These are phyloP conservation scores for Alcis repandata DNA, from an alignment of 2,888 invertebrate genomes.

Conservation along the genomic window DNA sequence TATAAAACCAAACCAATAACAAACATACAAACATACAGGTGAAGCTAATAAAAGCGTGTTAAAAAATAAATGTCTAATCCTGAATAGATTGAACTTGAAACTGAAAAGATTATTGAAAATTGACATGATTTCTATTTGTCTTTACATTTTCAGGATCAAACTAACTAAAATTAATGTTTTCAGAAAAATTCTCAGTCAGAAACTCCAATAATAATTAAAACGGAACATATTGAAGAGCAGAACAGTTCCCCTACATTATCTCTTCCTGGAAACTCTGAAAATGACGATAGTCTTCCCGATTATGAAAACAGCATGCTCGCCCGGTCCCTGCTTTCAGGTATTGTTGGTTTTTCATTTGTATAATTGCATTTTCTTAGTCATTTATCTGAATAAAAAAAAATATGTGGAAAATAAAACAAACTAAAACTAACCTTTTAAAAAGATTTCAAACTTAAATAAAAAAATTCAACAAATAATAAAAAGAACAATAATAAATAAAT, in stretches of 20 bases:
- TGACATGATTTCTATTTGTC: not conserved
- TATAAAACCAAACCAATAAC: too few species aligned
- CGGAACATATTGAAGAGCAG: conserved; percentile 71
- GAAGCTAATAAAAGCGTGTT: too few species aligned
- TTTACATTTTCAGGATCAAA: too few species aligned
- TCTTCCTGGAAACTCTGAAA: conserved; percentile 68
- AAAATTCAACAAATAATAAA: too few species aligned
- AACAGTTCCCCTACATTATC: conserved; percentile 65
- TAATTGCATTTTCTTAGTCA: not conserved
- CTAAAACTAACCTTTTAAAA: too few species aligned
- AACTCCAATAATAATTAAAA: conserved; percentile 75
- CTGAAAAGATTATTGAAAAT: not conserved
- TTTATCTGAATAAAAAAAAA: not conserved
- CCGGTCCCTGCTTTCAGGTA: conserved; percentile 82
- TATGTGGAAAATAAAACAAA: not conserved
- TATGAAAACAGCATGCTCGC: conserved; percentile 86
- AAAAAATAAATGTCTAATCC: too few species aligned
- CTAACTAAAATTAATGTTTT: too few species aligned
- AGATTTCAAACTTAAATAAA: too few species aligned
- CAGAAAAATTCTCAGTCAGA: conserved; percentile 63
- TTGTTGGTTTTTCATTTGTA: conserved; percentile 5
- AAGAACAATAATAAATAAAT: too few species aligned
- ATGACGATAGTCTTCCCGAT: conserved; percentile 81
- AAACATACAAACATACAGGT: too few species aligned
- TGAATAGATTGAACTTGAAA: too few species aligned